These are phyloP conservation scores for Gadopsis bispinosus DNA, from an alignment of 2,797 vertebrate genomes.

Conservation along the genomic window DNA sequence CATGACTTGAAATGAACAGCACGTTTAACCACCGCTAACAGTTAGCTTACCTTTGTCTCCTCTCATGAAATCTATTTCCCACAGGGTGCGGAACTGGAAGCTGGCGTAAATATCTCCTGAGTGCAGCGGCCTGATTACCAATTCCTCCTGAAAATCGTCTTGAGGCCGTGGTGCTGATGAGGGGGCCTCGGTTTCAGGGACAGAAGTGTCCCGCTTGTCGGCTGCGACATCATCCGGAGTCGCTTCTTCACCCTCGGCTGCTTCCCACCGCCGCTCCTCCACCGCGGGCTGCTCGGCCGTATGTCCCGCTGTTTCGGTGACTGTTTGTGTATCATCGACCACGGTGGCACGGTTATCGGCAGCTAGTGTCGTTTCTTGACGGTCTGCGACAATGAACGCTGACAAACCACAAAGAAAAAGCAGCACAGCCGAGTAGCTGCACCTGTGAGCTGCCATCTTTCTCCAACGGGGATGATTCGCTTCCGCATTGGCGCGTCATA, in stretches of 20 bases:
- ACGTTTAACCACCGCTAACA: neutral
- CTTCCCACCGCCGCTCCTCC: constrained; percentile 68
- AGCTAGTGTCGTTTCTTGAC: constrained; percentile 26
- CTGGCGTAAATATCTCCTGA: constrained; percentile 92
- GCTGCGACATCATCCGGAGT: constrained; percentile 9
- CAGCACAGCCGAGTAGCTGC: constrained; percentile 26
- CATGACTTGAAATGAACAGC: neutral
- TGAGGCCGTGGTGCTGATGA: constrained; percentile 41
- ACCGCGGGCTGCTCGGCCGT: constrained; percentile 21
- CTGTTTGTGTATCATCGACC: neutral
- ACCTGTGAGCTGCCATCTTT: constrained; percentile 77
- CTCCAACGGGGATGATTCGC: constrained; percentile 24
- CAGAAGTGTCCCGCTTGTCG: neutral
- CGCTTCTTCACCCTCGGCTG: constrained; percentile 46
- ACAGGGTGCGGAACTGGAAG: constrained; percentile 94
- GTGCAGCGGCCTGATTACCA: constrained; percentile 91
- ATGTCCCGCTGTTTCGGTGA: constrained; percentile 7
- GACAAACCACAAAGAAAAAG: constrained; percentile 52
- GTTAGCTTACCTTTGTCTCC: constrained; percentile 84
- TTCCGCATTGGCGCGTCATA: constrained; percentile 74
- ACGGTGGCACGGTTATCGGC: neutral
- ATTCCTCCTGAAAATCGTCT: constrained; percentile 91
- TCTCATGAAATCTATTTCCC: constrained; percentile 88
- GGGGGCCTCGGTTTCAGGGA: neutral
- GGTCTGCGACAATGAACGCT: neutral